Percentiles rank a stretch among this genome's conserved stretches.
These are phyloP conservation scores for Isurus oxyrinchus DNA, from an alignment of 2,113 vertebrate genomes.

Conservation along the genomic window DNA sequence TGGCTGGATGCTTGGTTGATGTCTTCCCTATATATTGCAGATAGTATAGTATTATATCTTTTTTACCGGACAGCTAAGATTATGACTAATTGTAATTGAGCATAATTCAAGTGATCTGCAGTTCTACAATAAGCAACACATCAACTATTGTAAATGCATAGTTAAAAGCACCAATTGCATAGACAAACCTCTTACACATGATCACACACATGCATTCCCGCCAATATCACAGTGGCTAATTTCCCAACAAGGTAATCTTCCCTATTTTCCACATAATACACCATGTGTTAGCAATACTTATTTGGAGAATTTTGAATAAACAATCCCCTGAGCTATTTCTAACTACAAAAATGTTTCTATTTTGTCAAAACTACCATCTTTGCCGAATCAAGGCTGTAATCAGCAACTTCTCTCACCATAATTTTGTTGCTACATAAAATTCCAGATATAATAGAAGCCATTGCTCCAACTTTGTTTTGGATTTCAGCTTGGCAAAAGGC, in stretches of 20 bases:
- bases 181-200: background rate
- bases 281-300: too few species aligned
- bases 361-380: background rate
- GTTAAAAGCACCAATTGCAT: too few species aligned
- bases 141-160: background rate
- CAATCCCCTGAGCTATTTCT: background rate
- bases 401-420: background rate
- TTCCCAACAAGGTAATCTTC: background rate
- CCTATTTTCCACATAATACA: background rate
- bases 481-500: background rate
- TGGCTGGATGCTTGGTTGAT: background rate
- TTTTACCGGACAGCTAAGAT: background rate
- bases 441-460: background rate
- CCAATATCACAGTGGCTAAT: background rate
- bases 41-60: background rate
- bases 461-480: constrained; percentile 5
- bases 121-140: background rate
- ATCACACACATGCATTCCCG: background rate
- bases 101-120: background rate
- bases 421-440: constrained; percentile 24
- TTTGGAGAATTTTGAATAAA: background rate
- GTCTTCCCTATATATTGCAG: background rate
- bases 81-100: background rate
- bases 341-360: background rate
- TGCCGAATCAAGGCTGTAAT: background rate